These are phyloP conservation scores for Marisa cornuarietis DNA, from an alignment of 1,140 invertebrate species.

Conservation along the genomic window DNA sequence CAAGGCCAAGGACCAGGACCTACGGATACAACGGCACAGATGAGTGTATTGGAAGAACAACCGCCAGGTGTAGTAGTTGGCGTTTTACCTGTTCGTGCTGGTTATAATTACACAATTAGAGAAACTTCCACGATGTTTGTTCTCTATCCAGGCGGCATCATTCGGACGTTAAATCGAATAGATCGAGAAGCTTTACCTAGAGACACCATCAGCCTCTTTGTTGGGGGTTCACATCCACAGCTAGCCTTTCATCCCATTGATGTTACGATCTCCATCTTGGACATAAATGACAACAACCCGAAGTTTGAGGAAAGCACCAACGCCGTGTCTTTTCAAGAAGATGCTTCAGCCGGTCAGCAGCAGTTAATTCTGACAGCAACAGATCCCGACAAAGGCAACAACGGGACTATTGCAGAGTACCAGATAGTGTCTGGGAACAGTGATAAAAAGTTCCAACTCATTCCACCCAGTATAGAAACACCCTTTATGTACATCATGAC, in stretches of 20 bases:
- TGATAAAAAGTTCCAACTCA: conserved; percentile 45
- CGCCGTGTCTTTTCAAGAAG: conserved; percentile 63
- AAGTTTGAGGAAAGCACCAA: conserved; percentile 70
- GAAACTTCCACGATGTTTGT: conserved; percentile 36
- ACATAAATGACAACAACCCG: conserved; percentile 94
- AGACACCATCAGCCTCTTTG: conserved; percentile 35
- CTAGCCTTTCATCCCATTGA: conserved; percentile 38
- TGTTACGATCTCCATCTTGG: conserved; percentile 63
- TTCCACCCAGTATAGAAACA: conserved; percentile 32
- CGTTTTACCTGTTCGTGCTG: conserved; percentile 16
- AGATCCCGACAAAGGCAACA: conserved; percentile 70
- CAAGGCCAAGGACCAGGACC: conserved; percentile 42
- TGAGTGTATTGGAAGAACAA: conserved; percentile 34
- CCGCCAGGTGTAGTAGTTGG: conserved; percentile 33
- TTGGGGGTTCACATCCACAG: conserved; percentile 29
- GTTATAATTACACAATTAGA: conserved; percentile 36
- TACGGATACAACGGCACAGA: conserved; percentile 14
- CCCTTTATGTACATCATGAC: conserved; percentile 48
- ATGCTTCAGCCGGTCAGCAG: conserved; percentile 69
- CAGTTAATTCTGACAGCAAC: conserved; percentile 70
- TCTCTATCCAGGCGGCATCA: conserved; percentile 33
- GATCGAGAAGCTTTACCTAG: conserved; percentile 42
- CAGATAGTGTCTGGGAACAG: conserved; percentile 49
- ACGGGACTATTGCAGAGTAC: conserved; percentile 44
- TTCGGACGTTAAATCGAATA: conserved; percentile 37